Evolutionary conservation across 2,797 vertebrate species (phyloP), one percentile per base, ranked within the genome.

Genomic region (Gorsachius magnificus): DNA sequence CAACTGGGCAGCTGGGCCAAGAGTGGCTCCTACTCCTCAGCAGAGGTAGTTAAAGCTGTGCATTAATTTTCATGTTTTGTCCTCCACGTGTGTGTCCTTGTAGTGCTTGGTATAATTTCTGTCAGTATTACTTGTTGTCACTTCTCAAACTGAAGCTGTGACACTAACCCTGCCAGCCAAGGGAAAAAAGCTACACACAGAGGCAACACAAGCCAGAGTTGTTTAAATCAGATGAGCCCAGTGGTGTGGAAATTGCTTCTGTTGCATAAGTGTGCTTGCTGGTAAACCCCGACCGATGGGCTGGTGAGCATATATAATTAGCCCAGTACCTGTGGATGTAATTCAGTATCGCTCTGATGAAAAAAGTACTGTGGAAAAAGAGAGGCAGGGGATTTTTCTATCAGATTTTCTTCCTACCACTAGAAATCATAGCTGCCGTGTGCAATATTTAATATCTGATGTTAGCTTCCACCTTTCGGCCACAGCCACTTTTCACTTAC

Each of bases 141-240:
- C 84, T 96, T 84, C 94, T 96, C 87, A 91, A 16, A 75, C 51
- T 36, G 87, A 95, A 93, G 87, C 86, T 87, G 85, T 93, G 97
- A 96, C 96, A 95, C 93, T 90, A 84, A 87, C 86, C 90, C 93
- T 96, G 94, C 95, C 93, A 72, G 90, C 93, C 93, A 95, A 96
- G 84, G 94, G 83, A 95, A 95, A 97, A 96, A 36, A 97, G 60
- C 89, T 93, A 90, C 87, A 50, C 92, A 71, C 36, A 66, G 74
- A 93, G 91, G 93, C 66, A 89, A 96, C 83, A 25, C 76, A 95
- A 94, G 96, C 83, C 95, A 89, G 88, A 69, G 58, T 77, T 90
- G 84, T 97, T 97, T 97, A 97, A 97, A 97, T 97, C 97, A 95
- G 93, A 96, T 89, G 90, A 96, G 71, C 83, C 69, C 92, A 78